These are phyloP conservation scores for Salticus scenicus DNA, from an alignment of 2,888 invertebrate genomes.

Conservation along the genomic window DNA sequence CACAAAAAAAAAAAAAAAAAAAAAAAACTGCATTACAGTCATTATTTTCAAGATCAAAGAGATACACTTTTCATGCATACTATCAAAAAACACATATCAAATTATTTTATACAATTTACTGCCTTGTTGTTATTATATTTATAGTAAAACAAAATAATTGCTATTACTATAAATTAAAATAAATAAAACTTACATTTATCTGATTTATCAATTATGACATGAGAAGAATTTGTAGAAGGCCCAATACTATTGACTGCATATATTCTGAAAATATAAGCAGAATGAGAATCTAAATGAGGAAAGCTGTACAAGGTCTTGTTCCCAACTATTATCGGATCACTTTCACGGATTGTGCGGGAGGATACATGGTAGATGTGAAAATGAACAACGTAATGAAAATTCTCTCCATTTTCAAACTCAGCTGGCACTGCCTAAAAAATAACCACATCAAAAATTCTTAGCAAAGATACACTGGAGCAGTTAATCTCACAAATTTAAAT, in stretches of 20 bases:
- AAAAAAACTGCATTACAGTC: too few species aligned
- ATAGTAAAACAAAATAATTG: too few species aligned
- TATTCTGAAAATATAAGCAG: slow-evolving; percentile 55
- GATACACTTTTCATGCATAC: too few species aligned
- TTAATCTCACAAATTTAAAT: too few species aligned
- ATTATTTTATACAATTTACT: too few species aligned
- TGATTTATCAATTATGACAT: slow-evolving; percentile 53
- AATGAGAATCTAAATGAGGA: slow-evolving; percentile 31
- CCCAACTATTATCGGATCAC: not conserved
- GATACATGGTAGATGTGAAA: slow-evolving; percentile 44
- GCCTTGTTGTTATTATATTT: too few species aligned
- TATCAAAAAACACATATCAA: too few species aligned
- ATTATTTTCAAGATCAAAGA: too few species aligned
- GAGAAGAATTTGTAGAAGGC: slow-evolving; percentile 40
- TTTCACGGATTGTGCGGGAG: slow-evolving; percentile 4
- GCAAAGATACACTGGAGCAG: too few species aligned
- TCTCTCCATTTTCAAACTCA: slow-evolving; percentile 44
- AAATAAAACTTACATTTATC: slow-evolving; percentile 47
- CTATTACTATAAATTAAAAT: too few species aligned
- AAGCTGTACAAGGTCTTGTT: slow-evolving; percentile 43
- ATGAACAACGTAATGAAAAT: slow-evolving; percentile 46
- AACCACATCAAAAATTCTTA: too few species aligned
- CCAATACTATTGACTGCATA: slow-evolving; percentile 50
- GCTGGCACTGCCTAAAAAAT: slow-evolving; percentile 56
- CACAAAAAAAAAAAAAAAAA: too few species aligned